Conservation (phyloP, 2,888 invertebrate species). For the Dasysyrphus tricinctus region DNA sequence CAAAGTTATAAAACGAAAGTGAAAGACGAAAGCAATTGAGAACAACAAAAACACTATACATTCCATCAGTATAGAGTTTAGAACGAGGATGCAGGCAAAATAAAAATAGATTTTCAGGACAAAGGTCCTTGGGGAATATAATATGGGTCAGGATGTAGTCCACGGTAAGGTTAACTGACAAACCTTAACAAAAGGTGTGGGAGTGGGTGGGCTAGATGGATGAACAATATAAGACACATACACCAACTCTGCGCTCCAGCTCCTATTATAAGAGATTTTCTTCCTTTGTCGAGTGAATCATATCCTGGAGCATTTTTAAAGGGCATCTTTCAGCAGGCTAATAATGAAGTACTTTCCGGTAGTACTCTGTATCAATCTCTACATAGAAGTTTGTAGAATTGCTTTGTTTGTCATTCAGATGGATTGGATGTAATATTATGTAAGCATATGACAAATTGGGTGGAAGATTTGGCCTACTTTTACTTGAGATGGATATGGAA, state of each 20-base stretch:
- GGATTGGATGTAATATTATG: slow-evolving; percentile 18
- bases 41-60: slow-evolving; percentile 13
- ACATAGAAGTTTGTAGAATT: background rate
- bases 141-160: slow-evolving; percentile 69
- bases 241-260: background rate
- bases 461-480: slow-evolving; percentile 13
- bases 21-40: slow-evolving; percentile 69
- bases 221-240: background rate
- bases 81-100: slow-evolving; percentile 39
- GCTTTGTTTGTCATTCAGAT: slow-evolving; percentile 33
- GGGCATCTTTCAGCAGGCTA: slow-evolving; percentile 21
- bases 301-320: slow-evolving; percentile 17
- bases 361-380: background rate
- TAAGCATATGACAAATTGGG: slow-evolving; percentile 24
- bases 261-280: background rate
- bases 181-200: background rate
- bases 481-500: background rate
- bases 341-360: slow-evolving; percentile 30
- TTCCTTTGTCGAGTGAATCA: background rate
- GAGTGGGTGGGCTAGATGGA: slow-evolving; percentile 2
- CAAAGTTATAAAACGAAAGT: slow-evolving; percentile 65
- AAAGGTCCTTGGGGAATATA: slow-evolving; percentile 56
- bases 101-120: slow-evolving; percentile 58
- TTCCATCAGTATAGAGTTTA: background rate
- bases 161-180: slow-evolving; percentile 70